These are phyloP conservation scores for Menidia beryllina DNA, from an alignment of 2,113 vertebrate genomes.

Conservation along the genomic window DNA sequence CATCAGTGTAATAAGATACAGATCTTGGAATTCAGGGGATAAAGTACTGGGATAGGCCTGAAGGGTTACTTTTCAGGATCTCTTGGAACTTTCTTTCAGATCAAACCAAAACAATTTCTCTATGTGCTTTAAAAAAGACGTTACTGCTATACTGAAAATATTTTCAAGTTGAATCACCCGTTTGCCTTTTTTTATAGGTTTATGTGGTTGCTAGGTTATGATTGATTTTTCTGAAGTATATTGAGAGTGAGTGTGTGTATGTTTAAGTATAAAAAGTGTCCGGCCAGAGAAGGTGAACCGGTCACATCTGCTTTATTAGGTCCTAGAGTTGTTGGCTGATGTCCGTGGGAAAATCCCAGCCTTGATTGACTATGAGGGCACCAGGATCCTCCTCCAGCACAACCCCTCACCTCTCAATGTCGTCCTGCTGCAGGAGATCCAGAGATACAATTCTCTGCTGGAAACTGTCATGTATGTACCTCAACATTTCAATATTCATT, in stretches of 20 bases:
- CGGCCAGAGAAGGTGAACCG: neutral
- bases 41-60: neutral
- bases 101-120: neutral
- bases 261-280: neutral
- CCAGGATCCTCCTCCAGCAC: conserved; percentile 77
- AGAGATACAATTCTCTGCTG: conserved; percentile 89
- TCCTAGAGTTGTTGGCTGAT: conserved; percentile 85
- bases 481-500: neutral
- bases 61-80: neutral
- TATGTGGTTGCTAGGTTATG: neutral
- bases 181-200: neutral
- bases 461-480: conserved; percentile 80
- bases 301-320: conserved; percentile 71
- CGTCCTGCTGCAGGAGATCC: conserved; percentile 91
- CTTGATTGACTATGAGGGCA: conserved; percentile 83
- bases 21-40: conserved; percentile 15
- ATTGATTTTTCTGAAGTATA: neutral
- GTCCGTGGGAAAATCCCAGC: conserved; percentile 84
- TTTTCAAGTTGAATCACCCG: neutral
- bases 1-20: conserved; percentile 35
- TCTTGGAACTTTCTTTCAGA: neutral
- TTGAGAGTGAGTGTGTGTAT: neutral
- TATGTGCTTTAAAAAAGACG: neutral
- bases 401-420: conserved; percentile 87
- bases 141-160: neutral